Conservation (phyloP, 2,797 vertebrate genomes). For the Sebastes hubbsi region DNA sequence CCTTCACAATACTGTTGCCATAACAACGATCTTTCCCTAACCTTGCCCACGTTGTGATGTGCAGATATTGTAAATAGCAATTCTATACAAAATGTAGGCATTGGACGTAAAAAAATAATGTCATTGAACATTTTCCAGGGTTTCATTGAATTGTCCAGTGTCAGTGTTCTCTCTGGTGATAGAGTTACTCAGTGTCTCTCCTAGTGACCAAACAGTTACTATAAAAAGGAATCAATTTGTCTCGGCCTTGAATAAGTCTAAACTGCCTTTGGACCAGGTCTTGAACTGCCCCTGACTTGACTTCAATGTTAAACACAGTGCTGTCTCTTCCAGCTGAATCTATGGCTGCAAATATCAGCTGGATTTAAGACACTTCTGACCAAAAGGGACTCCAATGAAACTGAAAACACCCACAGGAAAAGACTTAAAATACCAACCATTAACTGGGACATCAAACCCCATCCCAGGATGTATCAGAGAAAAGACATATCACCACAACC, state of each 20-base stretch:
- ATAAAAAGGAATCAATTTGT: not conserved
- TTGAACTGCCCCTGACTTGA: not conserved
- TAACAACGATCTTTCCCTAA: not conserved
- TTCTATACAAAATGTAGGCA: not conserved
- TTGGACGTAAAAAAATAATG: not conserved
- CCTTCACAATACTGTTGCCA: not conserved
- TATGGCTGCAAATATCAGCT: not conserved
- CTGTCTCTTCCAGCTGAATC: not conserved
- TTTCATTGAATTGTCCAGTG: not conserved
- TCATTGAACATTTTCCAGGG: not conserved
- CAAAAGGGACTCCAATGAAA: not conserved
- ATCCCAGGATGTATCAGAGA: not conserved
- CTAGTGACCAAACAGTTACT: not conserved
- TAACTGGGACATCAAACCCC: not conserved
- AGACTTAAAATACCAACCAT: not conserved
- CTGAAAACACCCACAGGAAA: not conserved
- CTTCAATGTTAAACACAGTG: not conserved
- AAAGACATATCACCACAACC: not conserved
- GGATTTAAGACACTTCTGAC: not conserved
- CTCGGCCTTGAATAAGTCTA: not conserved
- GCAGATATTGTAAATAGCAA: not conserved
- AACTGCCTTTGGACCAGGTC: not conserved
- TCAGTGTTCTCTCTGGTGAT: not conserved
- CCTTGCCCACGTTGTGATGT: not conserved
- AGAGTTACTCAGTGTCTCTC: not conserved